Percentiles rank a stretch among this genome's conserved stretches.
phyloP scores from a whole-genome alignment of 2,888 invertebrate species.

The Platycheirus albimanus region DNA sequence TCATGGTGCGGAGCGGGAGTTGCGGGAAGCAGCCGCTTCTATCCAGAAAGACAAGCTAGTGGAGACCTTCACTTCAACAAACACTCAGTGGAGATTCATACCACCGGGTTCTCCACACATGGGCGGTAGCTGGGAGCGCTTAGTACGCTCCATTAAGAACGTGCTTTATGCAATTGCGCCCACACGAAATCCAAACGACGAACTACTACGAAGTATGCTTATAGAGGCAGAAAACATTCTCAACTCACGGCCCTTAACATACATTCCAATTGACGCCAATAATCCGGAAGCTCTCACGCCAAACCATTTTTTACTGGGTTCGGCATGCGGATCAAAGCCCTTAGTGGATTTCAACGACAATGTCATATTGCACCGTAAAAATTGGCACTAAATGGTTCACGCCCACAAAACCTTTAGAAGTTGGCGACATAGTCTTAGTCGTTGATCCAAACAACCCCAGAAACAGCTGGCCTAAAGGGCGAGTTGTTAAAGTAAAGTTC shows the following conservation, averaged over 20 bases:
- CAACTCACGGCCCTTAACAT: not conserved
- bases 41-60: not conserved
- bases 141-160: constrained; percentile 13
- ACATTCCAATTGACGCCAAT: not conserved
- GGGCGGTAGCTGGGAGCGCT: constrained; percentile 5
- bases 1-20: constrained; percentile 55
- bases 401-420: not conserved
- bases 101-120: constrained; percentile 16
- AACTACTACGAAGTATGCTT: not conserved
- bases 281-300: not conserved
- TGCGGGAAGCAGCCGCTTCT: constrained; percentile 32
- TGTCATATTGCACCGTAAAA: not conserved
- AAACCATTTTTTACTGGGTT: not conserved
- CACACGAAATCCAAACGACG: constrained; percentile 1
- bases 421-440: not conserved
- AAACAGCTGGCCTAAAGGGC: constrained; percentile 1
- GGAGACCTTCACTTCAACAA: not conserved
- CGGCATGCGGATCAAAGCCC: not conserved
- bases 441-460: not conserved
- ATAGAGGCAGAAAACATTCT: not conserved
- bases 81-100: constrained; percentile 17
- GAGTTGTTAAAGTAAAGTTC: not conserved
- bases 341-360: not conserved
- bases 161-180: not conserved
- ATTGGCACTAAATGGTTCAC: constrained; percentile 14